Conservation (phyloP, 2,113 vertebrate species). For the Pheucticus melanocephalus region DNA sequence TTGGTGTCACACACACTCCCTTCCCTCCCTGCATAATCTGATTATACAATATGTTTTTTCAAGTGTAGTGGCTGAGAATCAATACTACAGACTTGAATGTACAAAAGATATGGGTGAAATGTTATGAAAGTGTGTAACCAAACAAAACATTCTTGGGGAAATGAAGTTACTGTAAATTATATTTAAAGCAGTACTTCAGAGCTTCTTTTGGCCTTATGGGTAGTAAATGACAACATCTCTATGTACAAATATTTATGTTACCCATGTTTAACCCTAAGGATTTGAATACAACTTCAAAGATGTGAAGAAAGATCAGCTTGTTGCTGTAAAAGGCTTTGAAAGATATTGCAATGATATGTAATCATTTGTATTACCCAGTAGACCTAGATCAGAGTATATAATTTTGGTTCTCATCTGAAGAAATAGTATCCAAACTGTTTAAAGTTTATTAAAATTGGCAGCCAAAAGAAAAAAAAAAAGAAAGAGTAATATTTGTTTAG, state of each 20-base stretch:
- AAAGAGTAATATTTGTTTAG: background rate
- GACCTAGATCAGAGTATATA: background rate
- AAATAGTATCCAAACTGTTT: background rate
- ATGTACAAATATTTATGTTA: slow-evolving; percentile 28
- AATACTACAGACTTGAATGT: background rate
- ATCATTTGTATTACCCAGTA: background rate
- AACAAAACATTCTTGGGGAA: background rate
- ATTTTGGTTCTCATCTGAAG: background rate
- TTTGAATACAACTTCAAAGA: slow-evolving; percentile 4
- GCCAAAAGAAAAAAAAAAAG: background rate
- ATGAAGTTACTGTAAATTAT: background rate
- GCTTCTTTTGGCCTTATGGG: background rate
- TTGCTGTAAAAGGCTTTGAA: background rate
- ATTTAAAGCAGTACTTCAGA: background rate
- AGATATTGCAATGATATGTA: background rate
- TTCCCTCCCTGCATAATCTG: background rate
- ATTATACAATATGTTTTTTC: background rate
- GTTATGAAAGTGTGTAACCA: background rate
- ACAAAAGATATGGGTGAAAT: background rate
- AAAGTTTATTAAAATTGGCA: background rate
- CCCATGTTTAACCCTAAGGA: background rate
- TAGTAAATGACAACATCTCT: background rate
- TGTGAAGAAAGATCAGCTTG: background rate
- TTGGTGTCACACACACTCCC: background rate
- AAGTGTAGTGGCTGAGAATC: background rate